Evolutionary conservation across 92 coral and sea anemone species (phyloP), one percentile per base, ranked within the genome.

Genomic region (Paragorgia papillata): DNA sequence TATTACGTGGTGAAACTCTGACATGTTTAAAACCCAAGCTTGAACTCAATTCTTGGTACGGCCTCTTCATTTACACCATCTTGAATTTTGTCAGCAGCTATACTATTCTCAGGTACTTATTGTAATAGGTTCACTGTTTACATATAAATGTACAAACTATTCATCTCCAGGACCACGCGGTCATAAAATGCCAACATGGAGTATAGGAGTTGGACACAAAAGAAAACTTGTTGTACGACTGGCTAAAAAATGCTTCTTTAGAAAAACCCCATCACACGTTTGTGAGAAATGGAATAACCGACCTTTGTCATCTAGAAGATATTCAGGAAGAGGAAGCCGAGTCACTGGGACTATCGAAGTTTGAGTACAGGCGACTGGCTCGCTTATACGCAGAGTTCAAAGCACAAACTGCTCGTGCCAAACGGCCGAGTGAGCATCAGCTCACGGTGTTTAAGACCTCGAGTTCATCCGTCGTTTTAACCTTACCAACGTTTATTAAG

Each of bases 291-390:
- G 84, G 84, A 7, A 46, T 68, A 31, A 71, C 51, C 8, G 75
- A 84, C 66, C 21, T 83, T 21, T 66, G 30, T 15, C 88, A 79
- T 69, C 39, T 70, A 28, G 66, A 69, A 32, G 88, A 84, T 69
- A 79, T 79, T 1, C 61, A 68, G 49, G 80, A 79, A 40, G 68
- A 54, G 17, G 88, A 84, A 21, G 66, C 80, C 4, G 57, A 18
- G 19, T 46, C 48, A 32, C 75, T 84, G 40, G 74, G 75, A 44
- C 59, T 79, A 26, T 37, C 88, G 27, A 64, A 22, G 79, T 79
- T 84, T 62, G 80, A 84, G 44, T 60, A 22, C 57, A 53, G 74
- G 50, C 46, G 75, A 41, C 74, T 82, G 28, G 55, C 27, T 17
- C 77, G 81, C 9, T 24, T 30, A 4, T 82, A 35, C 66, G 33